Evolutionary conservation across 2,797 vertebrate genomes (phyloP), one percentile per base, ranked within the genome.

Genomic region (Microctenopoma lineatum): DNA sequence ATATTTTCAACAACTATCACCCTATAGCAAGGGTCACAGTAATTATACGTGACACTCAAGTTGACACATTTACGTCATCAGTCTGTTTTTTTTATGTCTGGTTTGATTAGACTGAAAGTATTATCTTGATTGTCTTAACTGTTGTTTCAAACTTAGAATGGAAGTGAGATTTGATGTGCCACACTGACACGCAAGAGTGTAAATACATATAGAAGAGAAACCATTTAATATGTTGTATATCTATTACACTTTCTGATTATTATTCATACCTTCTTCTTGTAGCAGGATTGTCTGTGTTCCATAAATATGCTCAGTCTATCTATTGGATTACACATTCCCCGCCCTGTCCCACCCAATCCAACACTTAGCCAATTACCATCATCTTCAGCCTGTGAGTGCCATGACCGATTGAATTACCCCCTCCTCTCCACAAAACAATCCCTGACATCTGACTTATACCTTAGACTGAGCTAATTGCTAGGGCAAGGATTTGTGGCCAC

Each of bases 281-380:
- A 46, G 29, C 52, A 62, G 75, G 75, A 84, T 89, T 73, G 81
- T 74, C 75, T 80, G 77, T 70, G 68, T 58, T 70, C 84, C 86
- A 85, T 75, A 90, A 88, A 86, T 89, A 87, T 83, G 51, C 73
- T 56, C 59, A 65, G 82, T 86, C 84, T 64, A 73, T 88, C 73
- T 90, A 91, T 90, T 92, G 93, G 93, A 94, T 94, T 94, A 94
- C 60, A 18, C 48, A 34, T 64, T 59, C 65, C 57, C 76, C 11
- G 4, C 69, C 80, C 73, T 2, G 13, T 63, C 61, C 87, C 79
- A 81, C 74, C 84, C 78, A 66, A 79, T 84, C 77, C 79, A 84
- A 50, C 73, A 39, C 76, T 90, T 86, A 93, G 87, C 92, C 89
- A 91, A 93, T 94, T 93, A 93, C 59, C 58, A 65, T 84, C 81